phyloP scores from a whole-genome alignment of 2,888 invertebrate genomes.

The Sphaerophoria taeniata region DNA sequence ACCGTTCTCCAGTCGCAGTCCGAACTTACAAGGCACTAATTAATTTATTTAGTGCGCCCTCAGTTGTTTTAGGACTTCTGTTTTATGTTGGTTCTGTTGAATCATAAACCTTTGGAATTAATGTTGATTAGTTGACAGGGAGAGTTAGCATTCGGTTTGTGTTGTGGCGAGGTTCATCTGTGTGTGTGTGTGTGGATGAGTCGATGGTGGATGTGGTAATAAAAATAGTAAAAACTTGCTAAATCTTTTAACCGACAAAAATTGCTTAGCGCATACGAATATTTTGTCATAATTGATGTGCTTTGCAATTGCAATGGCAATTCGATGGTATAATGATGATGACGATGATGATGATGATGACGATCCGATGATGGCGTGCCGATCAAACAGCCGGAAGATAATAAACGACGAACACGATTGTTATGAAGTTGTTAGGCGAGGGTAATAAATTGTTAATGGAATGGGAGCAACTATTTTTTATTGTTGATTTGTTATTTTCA shows the following conservation, averaged over 20 bases:
- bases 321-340: not conserved
- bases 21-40: conserved; percentile 53
- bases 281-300: conserved; percentile 43
- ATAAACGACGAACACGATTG: conserved; percentile 21
- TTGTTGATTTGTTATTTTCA: not conserved
- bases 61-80: conserved; percentile 33
- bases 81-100: conserved; percentile 49
- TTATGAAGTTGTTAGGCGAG: not conserved
- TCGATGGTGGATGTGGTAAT: conserved; percentile 10
- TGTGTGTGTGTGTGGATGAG: not conserved
- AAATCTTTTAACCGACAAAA: conserved; percentile 25
- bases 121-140: conserved; percentile 58
- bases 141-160: not conserved
- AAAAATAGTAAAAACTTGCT: conserved; percentile 32
- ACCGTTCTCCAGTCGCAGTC: not conserved
- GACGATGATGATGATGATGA: no score
- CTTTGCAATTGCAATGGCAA: not conserved
- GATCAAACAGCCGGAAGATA: conserved; percentile 36
- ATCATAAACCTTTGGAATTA: conserved; percentile 38
- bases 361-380: not conserved
- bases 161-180: not conserved
- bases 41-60: conserved; percentile 53
- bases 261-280: conserved; percentile 29
- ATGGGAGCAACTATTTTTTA: conserved; percentile 13
- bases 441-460: conserved; percentile 31